phyloP scores from a whole-genome alignment of 2,888 invertebrate species.

The Noctua pronuba region DNA sequence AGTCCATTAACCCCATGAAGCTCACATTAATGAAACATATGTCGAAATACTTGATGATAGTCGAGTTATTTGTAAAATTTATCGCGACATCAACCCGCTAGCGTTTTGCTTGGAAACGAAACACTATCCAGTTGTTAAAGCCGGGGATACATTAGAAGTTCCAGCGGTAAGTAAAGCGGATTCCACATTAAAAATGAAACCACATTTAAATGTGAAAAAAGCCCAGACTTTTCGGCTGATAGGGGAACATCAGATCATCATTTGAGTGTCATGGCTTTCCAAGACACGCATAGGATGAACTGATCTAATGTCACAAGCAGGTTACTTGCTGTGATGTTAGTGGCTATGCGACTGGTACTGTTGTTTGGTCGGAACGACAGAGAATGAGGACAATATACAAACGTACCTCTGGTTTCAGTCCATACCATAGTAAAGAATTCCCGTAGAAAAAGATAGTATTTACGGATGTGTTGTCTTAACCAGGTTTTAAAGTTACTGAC shows the following conservation, averaged over 20 bases:
- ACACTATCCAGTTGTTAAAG: slow-evolving; percentile 50
- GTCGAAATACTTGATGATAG: slow-evolving; percentile 35
- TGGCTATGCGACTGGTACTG: background rate
- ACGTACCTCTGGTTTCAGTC: background rate
- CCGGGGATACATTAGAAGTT: slow-evolving; percentile 13
- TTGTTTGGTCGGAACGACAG: background rate
- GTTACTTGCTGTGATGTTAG: background rate
- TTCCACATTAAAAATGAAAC: background rate
- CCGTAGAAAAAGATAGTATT: background rate
- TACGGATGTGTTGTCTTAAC: background rate
- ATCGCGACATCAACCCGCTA: slow-evolving; percentile 47
- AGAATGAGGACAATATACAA: background rate
- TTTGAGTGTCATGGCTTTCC: background rate
- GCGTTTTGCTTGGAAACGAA: slow-evolving; percentile 53
- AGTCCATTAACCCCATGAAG: slow-evolving; percentile 29
- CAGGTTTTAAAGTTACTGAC: background rate
- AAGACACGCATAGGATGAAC: background rate
- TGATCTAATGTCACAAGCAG: background rate
- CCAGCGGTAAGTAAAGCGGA: slow-evolving; percentile 37
- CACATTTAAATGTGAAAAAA: background rate
- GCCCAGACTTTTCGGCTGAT: background rate
- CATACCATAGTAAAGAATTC: background rate
- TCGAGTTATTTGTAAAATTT: slow-evolving; percentile 57
- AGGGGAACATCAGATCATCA: background rate
- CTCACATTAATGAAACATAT: slow-evolving; percentile 28